These are phyloP conservation scores for Callitettix versicolor DNA, from an alignment of 1,140 invertebrate genomes.

Conservation along the genomic window DNA sequence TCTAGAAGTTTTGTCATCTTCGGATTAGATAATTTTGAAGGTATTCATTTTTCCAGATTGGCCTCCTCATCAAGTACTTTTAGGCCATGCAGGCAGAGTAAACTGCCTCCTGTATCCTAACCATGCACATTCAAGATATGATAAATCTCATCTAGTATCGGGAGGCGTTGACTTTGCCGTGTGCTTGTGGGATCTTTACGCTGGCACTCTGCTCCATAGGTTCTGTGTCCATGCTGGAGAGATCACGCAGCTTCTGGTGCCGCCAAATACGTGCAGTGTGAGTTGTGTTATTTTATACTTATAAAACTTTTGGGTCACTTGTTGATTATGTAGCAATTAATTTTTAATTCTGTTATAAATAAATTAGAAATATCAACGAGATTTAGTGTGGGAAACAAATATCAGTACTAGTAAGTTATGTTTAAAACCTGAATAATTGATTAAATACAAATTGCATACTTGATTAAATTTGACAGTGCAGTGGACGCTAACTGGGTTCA, in stretches of 20 bases:
- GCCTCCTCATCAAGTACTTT: constrained; percentile 77
- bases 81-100: constrained; percentile 86
- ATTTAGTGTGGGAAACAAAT: too few relatives aligned
- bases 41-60: constrained; percentile 54
- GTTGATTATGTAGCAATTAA: constrained; percentile 9
- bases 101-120: constrained; percentile 94
- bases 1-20: too few relatives aligned
- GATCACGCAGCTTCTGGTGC: constrained; percentile 83
- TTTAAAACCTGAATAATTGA: too few relatives aligned
- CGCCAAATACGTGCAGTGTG: constrained; percentile 84
- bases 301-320: constrained; percentile 7
- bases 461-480: too few relatives aligned
- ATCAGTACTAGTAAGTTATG: too few relatives aligned
- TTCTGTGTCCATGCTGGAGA: constrained; percentile 94
- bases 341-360: too few relatives aligned
- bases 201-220: constrained; percentile 77
- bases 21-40: too few relatives aligned
- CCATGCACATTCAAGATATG: constrained; percentile 83
- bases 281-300: constrained; percentile 31
- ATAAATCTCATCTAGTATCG: constrained; percentile 82
- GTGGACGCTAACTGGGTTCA: too few relatives aligned
- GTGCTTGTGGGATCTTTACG: constrained; percentile 92
- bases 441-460: too few relatives aligned
- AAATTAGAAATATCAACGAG: too few relatives aligned
- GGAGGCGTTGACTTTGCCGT: constrained; percentile 97